Evolutionary conservation across 2,888 invertebrate species (phyloP), one percentile per base, ranked within the genome.

Genomic region (Uropetala carovei): DNA sequence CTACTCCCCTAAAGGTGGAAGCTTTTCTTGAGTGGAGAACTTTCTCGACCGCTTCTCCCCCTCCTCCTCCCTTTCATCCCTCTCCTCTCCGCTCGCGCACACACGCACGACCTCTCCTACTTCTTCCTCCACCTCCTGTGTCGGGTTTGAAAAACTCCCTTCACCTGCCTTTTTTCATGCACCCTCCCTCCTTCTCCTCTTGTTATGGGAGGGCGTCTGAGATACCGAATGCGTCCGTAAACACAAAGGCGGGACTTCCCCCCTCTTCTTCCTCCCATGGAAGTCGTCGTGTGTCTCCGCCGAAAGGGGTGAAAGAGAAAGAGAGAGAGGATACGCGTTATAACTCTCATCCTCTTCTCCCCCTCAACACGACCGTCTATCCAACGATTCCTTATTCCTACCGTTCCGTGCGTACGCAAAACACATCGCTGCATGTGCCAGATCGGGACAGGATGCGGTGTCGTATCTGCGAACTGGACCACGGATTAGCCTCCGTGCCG

Each of bases 401-500:
- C 92, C 58, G 27, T 82, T 92, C 57, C 81, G 58, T n/a, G 43
- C 22, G 84, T 30, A 57, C 60, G 81, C 81, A 27, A 59, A 30
- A 59, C 18, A 60, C 64, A 64, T n/a, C 58, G 68, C 18, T 75
- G 57, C 64, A 68, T 27, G 92, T 68, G 60, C 43, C 57, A 56
- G 27, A 89, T 89, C 57, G 57, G 93, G 92, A 93, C 58, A 85
- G 60, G 30, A 92, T 92, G 92, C 92, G 92, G 60, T 92, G 92
- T 60, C 92, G 58, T 60, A 64, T 92, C 13, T 92, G 92, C 83
- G 92, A 96, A 94, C 96, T 96, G 95, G 96, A 97, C 94, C 96
- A 96, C 96, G 96, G 96, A 95, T 95, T 97, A 94, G 96, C 96
- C 93, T 96, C 96, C 11, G 85, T 92, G 68, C 85, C 85, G 11